Evolutionary conservation across 2,113 vertebrate genomes (phyloP), one percentile per base, ranked within the genome.

Genomic region (Urocynchramus pylzowi): DNA sequence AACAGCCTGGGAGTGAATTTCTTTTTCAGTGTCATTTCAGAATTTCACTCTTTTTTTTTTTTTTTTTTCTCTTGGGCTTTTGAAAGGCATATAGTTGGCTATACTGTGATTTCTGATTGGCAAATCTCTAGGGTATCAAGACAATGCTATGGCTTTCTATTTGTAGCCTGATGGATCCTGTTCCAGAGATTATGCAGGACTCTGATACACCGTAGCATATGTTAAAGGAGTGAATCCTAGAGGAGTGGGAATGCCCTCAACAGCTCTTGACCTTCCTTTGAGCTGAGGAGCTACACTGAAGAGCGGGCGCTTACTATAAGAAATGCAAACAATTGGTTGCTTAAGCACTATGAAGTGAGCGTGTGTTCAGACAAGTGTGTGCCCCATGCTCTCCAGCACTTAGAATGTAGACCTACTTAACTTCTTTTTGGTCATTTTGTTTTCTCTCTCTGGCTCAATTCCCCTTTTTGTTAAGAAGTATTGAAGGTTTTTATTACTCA

Each of bases 241-340:
- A 74, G 26, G 63, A 80, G 47, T 31, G 22, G 24, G 60, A 63
- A 63, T 59, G 44, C 76, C 47, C 33, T 93, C 86, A 87, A 22
- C 39, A 93, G 88, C 85, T 94, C 95, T 96, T 94, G 95, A 93
- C 93, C 75, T 90, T 77, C 53, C 7, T 73, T 2, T 67, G 91
- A 81, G 54, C 39, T 71, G 78, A 96, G 89, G 74, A 94, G 67
- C 78, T 86, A 9, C 52, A 6, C 76, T 84, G 71, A 92, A 81
- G 79, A 93, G 90, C 27, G 6, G 60, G 52, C 0, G 1, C 56
- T 81, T 77, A 16, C 45, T 81, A 4, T 70, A 61, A 67, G 63
- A 56, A 93, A 70, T 28, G 83, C 73, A 88, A 96, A 95, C 88
- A 93, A 61, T 35, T 33, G 80, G 50, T 67, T 80, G 30, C 44